Evolutionary conservation across 2,113 vertebrate genomes (phyloP).

Genomic region (human): GRCh38 chr6:70422501-70423000

Average conservation of each 20-base stretch:
- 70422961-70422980: background rate
- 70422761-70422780: conserved; percentile 14
- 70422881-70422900: background rate
- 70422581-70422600: background rate
- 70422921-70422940: background rate
- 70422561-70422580: background rate
- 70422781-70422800: background rate
- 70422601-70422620: background rate
- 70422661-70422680: background rate
- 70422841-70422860: background rate
- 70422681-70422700: background rate
- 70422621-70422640: background rate
- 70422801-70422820: background rate
- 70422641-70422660: background rate
- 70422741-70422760: conserved; percentile 30
- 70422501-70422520: conserved; percentile 10
- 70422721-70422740: conserved; percentile 17
- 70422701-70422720: background rate
- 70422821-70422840: background rate
- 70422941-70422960: background rate
- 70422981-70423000: background rate
- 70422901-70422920: conserved; percentile 12
- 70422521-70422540: background rate
- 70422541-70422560: background rate
- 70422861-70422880: background rate